These are phyloP conservation scores for Pseudopleuronectes americanus DNA, from an alignment of 2,797 vertebrate species.

Conservation along the genomic window DNA sequence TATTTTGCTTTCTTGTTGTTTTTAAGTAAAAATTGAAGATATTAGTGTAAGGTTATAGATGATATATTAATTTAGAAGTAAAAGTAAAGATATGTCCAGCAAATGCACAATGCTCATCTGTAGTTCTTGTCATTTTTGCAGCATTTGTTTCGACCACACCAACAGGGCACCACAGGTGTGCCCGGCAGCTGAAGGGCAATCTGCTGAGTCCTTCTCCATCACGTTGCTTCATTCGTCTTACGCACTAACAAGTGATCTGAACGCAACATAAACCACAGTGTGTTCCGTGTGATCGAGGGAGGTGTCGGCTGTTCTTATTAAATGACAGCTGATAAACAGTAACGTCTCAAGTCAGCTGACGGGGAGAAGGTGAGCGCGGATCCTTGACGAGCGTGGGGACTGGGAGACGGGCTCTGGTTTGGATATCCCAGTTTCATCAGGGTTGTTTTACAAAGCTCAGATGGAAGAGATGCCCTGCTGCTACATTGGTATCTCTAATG, in stretches of 20 bases:
- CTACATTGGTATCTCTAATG: conserved; percentile 81
- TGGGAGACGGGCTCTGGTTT: conserved; percentile 65
- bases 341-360: conserved; percentile 41
- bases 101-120: no score
- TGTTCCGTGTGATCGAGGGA: background rate
- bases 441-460: conserved; percentile 83
- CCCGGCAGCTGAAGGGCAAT: background rate
- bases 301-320: conserved; percentile 8
- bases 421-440: conserved; percentile 81
- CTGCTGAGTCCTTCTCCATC: conserved; percentile 24
- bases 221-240: background rate
- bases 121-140: background rate
- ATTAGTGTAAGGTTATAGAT: no score
- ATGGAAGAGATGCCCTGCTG: conserved; percentile 79
- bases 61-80: no score
- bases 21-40: no score
- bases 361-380: conserved; percentile 18
- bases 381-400: conserved; percentile 43
- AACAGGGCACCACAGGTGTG: conserved; percentile 16
- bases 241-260: background rate
- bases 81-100: no score
- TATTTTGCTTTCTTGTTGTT: no score
- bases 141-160: background rate
- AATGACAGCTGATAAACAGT: conserved; percentile 15
- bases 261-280: background rate